Percentiles rank a stretch among this genome's conserved stretches.
Conservation (phyloP, 2,888 invertebrate species). For the Bimastos eiseni region DNA sequence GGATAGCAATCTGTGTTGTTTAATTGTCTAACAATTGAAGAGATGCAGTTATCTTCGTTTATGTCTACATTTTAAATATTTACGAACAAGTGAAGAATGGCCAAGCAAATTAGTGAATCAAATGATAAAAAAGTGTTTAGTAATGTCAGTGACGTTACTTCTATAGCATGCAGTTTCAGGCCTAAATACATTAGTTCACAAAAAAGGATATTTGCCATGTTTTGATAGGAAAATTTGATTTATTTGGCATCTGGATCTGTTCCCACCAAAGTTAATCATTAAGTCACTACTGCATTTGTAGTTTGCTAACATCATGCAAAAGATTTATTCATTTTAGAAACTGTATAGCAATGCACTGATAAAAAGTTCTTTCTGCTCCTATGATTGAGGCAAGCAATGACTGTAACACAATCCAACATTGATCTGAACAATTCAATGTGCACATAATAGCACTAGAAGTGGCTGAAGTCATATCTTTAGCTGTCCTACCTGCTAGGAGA, state of each 20-base stretch:
- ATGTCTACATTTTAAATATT: background rate
- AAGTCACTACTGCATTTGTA: background rate
- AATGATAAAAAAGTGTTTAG: background rate
- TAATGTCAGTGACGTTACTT: background rate
- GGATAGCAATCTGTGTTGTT: no score
- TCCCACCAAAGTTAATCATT: background rate
- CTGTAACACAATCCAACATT: background rate
- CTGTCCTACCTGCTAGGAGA: slow-evolving; percentile 10
- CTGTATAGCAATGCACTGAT: background rate
- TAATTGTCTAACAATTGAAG: background rate
- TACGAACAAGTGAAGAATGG: background rate
- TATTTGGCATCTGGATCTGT: background rate
- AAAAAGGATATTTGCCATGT: no score
- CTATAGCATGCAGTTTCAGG: background rate
- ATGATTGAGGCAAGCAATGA: background rate
- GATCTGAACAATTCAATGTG: background rate
- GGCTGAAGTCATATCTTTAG: background rate
- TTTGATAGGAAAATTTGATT: background rate
- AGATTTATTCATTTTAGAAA: background rate
- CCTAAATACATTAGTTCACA: background rate
- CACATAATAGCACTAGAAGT: background rate
- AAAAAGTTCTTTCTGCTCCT: background rate
- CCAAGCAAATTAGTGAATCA: background rate
- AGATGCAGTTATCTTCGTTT: background rate
- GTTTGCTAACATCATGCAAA: no score